Conservation (phyloP, 2,113 vertebrate genomes). For the Empidonax alnorum region DNA sequence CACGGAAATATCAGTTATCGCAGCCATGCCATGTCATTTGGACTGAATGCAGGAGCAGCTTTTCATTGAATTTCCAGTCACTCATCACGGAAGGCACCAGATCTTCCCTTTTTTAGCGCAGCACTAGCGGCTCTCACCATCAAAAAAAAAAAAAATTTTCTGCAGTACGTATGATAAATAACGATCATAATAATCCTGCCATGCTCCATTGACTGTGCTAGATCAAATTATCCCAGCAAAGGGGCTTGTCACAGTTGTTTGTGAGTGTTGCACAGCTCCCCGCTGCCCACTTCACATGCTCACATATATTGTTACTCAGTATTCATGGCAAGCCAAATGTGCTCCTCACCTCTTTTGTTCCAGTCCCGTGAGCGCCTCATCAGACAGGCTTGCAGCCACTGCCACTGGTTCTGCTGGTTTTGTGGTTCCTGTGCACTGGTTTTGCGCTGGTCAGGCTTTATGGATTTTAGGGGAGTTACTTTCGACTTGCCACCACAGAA, state of each 20-base stretch:
- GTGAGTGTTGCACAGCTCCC: not conserved
- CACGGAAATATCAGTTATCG: not conserved
- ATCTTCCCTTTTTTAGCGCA: not conserved
- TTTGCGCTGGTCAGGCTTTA: not conserved
- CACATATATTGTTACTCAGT: not conserved
- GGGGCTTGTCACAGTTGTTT: not conserved
- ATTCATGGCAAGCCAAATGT: not conserved
- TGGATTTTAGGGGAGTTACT: not conserved
- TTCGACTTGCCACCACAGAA: not conserved
- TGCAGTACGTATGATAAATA: not conserved
- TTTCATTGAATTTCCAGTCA: not conserved
- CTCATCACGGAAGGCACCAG: not conserved
- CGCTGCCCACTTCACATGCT: not conserved
- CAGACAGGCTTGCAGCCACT: rapidly evolving
- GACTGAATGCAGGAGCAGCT: not conserved
- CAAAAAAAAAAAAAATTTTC: not conserved
- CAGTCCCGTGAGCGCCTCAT: not conserved
- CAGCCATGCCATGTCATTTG: not conserved
- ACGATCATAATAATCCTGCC: not conserved
- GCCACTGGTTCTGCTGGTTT: not conserved
- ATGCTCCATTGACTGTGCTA: not conserved
- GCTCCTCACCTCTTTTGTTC: not conserved
- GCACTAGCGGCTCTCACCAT: not conserved
- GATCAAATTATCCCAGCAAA: slow-evolving; percentile 5
- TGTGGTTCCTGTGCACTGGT: not conserved